Evolutionary conservation across 2,888 invertebrate genomes (phyloP).

Genomic region (Caradrina clavipalpis): DNA sequence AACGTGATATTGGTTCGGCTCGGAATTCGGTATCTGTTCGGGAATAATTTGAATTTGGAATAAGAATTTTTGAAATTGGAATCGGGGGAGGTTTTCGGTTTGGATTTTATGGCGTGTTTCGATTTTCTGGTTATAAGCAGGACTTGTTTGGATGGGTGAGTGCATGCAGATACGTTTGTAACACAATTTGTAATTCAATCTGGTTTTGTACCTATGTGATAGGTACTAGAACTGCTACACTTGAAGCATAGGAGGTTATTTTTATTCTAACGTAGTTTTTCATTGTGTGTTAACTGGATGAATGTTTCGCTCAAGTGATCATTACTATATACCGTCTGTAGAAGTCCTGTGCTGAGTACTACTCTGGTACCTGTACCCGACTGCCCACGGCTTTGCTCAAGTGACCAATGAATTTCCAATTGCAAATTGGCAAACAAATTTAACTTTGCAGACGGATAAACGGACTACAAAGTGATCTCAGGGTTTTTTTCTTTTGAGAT

Average conservation of each 20-base stretch:
- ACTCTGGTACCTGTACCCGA: no score
- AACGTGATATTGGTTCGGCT: slow-evolving; percentile 68
- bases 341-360: no score
- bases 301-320: no score
- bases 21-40: slow-evolving; percentile 67
- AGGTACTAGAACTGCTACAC: background rate
- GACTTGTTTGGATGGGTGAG: slow-evolving; percentile 4
- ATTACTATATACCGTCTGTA: no score
- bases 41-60: slow-evolving; percentile 69
- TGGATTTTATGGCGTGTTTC: slow-evolving; percentile 55
- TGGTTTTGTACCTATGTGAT: background rate
- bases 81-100: slow-evolving; percentile 43
- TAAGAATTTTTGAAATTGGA: slow-evolving; percentile 64
- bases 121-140: slow-evolving; percentile 43
- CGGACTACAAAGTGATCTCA: no score
- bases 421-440: no score
- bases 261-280: background rate
- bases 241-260: background rate
- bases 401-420: no score
- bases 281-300: no score
- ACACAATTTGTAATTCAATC: slow-evolving; percentile 12
- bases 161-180: slow-evolving; percentile 1
- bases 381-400: no score
- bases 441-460: no score
- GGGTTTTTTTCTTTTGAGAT: no score